Evolutionary conservation across 2,113 vertebrate genomes (phyloP).

Genomic region (Archocentrus centrarchus): DNA sequence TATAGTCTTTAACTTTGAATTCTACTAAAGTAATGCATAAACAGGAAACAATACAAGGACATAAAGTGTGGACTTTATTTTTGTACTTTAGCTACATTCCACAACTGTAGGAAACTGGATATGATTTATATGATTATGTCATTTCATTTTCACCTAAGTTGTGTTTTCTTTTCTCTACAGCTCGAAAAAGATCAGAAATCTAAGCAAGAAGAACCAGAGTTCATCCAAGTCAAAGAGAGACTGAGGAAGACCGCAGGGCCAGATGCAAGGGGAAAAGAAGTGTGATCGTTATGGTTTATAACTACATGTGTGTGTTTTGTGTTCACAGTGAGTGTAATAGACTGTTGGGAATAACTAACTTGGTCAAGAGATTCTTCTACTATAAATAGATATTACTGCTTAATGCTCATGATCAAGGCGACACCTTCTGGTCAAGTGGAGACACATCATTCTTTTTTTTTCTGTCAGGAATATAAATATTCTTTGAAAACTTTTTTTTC

Average conservation of each 20-base stretch:
- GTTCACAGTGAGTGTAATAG: background rate
- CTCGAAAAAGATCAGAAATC: conserved; percentile 21
- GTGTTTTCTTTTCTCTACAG: conserved; percentile 8
- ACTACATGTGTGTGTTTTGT: background rate
- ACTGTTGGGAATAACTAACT: background rate
- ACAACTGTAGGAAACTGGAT: background rate
- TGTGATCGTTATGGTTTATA: background rate
- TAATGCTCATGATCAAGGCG: background rate
- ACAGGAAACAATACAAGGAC: background rate
- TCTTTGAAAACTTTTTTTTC: too few species aligned
- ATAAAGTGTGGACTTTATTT: background rate
- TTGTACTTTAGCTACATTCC: background rate
- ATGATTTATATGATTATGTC: background rate
- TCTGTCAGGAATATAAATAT: background rate
- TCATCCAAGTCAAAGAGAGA: conserved; percentile 54
- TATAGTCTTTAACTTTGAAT: background rate
- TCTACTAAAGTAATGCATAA: background rate
- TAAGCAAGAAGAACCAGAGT: conserved; percentile 43
- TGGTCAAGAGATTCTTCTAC: background rate
- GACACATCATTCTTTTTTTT: background rate
- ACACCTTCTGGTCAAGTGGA: background rate
- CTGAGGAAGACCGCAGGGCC: conserved; percentile 38
- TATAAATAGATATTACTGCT: background rate
- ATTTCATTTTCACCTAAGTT: background rate
- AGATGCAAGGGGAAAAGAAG: conserved; percentile 16